A percentile compares a stretch with the other conserved stretches of the same genome.
Evolutionary conservation across 1,140 invertebrate genomes (phyloP).

Genomic region (Papilio polytes): DNA sequence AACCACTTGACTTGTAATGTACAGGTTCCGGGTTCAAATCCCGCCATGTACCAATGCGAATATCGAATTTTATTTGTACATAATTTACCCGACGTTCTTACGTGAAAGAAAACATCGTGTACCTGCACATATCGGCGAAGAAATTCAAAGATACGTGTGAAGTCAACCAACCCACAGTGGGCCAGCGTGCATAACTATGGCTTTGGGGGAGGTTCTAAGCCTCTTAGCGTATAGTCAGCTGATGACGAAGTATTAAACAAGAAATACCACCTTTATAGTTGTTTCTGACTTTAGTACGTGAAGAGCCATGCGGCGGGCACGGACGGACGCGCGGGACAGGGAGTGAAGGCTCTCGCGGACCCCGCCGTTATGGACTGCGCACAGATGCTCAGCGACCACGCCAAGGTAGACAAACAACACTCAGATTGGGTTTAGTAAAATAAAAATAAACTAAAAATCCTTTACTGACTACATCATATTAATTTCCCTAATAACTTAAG

Average conservation of each 20-base stretch:
- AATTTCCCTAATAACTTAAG: background rate
- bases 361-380: conserved; percentile 84
- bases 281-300: conserved; percentile 53
- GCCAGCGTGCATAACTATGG: too few species aligned
- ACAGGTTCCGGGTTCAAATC: too few species aligned
- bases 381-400: conserved; percentile 85
- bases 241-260: background rate
- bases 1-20: too few species aligned
- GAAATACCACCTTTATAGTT: background rate
- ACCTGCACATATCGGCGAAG: too few species aligned
- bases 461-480: background rate
- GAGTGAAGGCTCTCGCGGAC: conserved; percentile 63
- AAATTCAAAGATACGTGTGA: too few species aligned
- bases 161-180: too few species aligned
- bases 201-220: too few species aligned
- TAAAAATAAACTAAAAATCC: background rate
- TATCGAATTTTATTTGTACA: too few species aligned
- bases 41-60: too few species aligned
- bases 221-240: too few species aligned
- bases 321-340: conserved; percentile 66
- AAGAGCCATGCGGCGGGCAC: conserved; percentile 55
- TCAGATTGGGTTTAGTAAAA: background rate
- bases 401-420: conserved; percentile 77
- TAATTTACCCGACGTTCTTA: too few species aligned
- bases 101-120: too few species aligned